Evolutionary conservation across 2,113 vertebrate genomes (phyloP), one percentile per base, ranked within the genome.

Genomic region (Lota lota): DNA sequence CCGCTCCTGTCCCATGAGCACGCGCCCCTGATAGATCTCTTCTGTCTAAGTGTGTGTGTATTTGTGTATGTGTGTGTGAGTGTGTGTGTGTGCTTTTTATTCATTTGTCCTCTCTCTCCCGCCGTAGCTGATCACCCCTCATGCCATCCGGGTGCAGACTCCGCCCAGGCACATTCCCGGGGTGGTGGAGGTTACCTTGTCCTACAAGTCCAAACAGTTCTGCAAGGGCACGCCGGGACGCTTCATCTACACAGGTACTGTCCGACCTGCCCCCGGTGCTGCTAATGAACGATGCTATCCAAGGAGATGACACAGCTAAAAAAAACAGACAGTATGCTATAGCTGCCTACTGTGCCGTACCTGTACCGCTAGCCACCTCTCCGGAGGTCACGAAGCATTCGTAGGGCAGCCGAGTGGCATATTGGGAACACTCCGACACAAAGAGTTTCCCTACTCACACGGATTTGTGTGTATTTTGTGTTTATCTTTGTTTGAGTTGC

Each of bases 171-270:
- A 99, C 75, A 99, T 99, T 92, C 97, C 97, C 1, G 97, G 97
- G 36, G 97, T 99, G 76, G 97, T 99, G 82, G 97, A 99, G 91
- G n/a, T 99, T 86, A 99, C 97, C 83, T 89, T 99, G 92, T 99
- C 97, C 90, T 99, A 99, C 93, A 99, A 99, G 83, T 99, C 97
- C 51, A 99, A 99, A 90, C 97, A 99, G 88, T 99, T 99, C 90
- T 99, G 97, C 91, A 99, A 99, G 92, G 97, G 97, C 82, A 98
- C 97, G n/a, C 97, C 97, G 56, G 97, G 97, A 79, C 94, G 97
- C 88, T 99, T 99, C 93, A 98, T 99, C 90, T 99, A 99, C 87
- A 99, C 97, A 93, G 97, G 97, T 99, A 95, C 28, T 33, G 28
- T 33, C 28, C 57, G 1, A 24, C 58, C 57, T 22, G 21, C 1